Evolutionary conservation across 2,888 invertebrate genomes (phyloP), one percentile per base, ranked within the genome.

Genomic region (Laothoe populi): DNA sequence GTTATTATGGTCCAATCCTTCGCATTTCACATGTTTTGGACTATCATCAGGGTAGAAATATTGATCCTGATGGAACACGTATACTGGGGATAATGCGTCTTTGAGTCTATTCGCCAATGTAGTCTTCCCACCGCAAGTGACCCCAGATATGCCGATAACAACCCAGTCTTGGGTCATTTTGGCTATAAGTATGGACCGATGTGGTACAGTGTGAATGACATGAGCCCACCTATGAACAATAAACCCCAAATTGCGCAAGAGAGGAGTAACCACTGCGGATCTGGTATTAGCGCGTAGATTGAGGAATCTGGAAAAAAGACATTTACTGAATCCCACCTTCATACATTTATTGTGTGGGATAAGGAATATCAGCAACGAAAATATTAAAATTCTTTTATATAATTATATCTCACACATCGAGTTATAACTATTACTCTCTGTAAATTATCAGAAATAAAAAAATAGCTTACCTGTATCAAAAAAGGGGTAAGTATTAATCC

Each of bases 121-220:
- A 0, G 97, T 96, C 87, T 98, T 98, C 0, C 98, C 98, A 21
- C 97, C 96, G 75, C 96, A 96, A 0, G 97, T 97, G 1, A 96
- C 96, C 0, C 98, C 85, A 0, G 96, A 95, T 68, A 97, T 94
- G 7, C 96, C 97, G 64, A 93, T 75, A 72, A 94, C 81, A 75
- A 94, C 66, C 88, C 87, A 87, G 0, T 83, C 73, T 10, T 70
- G 48, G n/a, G 31, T 65, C 59, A 67, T 45, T 11, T 16, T n/a
- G 21, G 19, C 44, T 60, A 73, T 11, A 83, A 66, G 38, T 78
- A 66, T 0, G 78, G 86, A 53, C 80, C 74, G 16, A 94, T 73
- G 75, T 95, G 95, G 79, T 94, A 94, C 8, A 94, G 69, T 0
- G 95, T 95, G 78, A 95, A 96, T 0, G 91, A 70, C 81, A 95